Percentiles rank a stretch among this genome's conserved stretches.
phyloP scores from a whole-genome alignment of 2,113 vertebrate species.

The Brienomyrus longianalis region DNA sequence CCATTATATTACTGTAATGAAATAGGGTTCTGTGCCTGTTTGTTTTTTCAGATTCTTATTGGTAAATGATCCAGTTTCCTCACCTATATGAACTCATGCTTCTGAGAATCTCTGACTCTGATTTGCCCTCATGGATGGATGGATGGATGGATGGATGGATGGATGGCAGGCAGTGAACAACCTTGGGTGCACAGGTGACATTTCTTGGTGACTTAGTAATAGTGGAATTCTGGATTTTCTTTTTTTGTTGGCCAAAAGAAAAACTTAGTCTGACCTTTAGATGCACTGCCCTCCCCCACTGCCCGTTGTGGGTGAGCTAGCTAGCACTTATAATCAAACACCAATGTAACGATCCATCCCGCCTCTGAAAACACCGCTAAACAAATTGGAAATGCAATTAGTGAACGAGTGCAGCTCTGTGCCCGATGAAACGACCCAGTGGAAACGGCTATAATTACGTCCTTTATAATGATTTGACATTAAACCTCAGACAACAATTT shows the following conservation, averaged over 20 bases:
- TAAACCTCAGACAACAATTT: neutral
- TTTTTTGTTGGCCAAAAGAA: neutral
- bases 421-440: neutral
- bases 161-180: neutral
- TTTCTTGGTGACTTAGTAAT: neutral
- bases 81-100: neutral
- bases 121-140: neutral
- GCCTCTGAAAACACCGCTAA: neutral
- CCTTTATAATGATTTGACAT: slow-evolving; percentile 7
- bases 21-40: neutral
- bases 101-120: neutral
- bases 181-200: neutral
- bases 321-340: neutral
- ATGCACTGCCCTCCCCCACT: neutral
- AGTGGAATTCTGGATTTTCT: neutral
- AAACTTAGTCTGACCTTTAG: neutral
- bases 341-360: neutral
- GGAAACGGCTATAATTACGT: neutral
- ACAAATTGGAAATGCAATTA: slow-evolving; percentile 9
- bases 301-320: neutral
- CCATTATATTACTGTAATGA: neutral
- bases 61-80: neutral
- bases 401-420: neutral
- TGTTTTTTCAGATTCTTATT: neutral
- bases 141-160: neutral